Evolutionary conservation across 1,140 invertebrate species (phyloP).

Genomic region (Babylonia areolata): DNA sequence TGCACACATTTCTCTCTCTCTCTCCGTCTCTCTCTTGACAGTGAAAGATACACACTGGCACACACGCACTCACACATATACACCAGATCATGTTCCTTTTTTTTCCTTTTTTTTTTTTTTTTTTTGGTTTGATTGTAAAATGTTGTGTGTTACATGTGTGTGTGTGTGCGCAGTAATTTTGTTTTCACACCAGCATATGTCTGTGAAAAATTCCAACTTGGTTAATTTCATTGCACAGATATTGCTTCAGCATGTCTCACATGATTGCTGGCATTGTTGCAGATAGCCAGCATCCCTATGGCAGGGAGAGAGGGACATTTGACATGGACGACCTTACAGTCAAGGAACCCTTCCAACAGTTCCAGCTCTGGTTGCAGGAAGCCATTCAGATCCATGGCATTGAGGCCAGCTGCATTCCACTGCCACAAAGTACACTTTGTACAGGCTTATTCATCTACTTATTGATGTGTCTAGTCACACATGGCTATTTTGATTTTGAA

Average conservation of each 20-base stretch:
- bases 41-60: no score
- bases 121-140: no score
- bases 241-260: constrained; percentile 3
- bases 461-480: not conserved
- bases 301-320: constrained; percentile 83
- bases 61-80: no score
- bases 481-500: not conserved
- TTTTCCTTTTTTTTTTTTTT: no score
- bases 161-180: no score
- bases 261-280: no score
- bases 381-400: constrained; percentile 84
- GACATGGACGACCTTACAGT: constrained; percentile 84
- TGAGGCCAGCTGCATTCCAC: constrained; percentile 95
- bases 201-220: not conserved
- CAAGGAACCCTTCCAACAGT: constrained; percentile 89
- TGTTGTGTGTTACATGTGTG: no score
- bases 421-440: constrained; percentile 87
- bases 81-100: no score
- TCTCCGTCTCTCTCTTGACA: no score
- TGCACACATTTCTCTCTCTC: no score
- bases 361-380: constrained; percentile 90
- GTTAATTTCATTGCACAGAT: not conserved
- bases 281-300: constrained; percentile 84
- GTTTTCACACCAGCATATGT: no score
- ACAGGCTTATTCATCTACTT: no score